Percentiles rank a stretch among this genome's conserved stretches.
Evolutionary conservation across 2,888 invertebrate genomes (phyloP).

Genomic region (Latrodectus elegans): DNA sequence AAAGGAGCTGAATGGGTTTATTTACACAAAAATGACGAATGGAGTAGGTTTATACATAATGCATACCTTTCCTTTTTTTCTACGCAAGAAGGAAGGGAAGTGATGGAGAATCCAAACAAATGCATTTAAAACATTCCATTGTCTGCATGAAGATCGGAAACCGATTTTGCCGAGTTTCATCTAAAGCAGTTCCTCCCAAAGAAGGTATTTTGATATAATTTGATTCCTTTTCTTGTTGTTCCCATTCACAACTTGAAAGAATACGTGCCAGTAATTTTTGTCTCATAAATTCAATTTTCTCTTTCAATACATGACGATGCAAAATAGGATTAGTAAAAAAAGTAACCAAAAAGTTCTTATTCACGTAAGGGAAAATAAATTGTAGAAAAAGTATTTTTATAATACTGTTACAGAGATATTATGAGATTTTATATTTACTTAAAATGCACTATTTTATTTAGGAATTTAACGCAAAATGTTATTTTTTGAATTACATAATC

Average conservation of each 20-base stretch:
- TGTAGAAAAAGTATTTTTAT: too few species aligned
- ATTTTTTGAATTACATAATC: too few species aligned
- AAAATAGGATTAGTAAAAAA: too few species aligned
- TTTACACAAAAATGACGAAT: constrained; percentile 54
- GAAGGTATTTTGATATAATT: constrained; percentile 5
- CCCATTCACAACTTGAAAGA: background rate
- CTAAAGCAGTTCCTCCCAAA: constrained; percentile 11
- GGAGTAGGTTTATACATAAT: constrained; percentile 43
- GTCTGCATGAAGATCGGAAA: constrained; percentile 38
- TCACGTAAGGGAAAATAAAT: too few species aligned
- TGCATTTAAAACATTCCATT: constrained; percentile 60
- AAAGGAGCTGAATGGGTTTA: constrained; percentile 21
- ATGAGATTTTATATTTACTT: too few species aligned
- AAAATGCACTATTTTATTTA: too few species aligned
- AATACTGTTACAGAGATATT: too few species aligned
- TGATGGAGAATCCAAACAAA: constrained; percentile 34
- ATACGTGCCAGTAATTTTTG: constrained; percentile 24
- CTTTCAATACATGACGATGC: too few species aligned
- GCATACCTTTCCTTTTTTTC: constrained; percentile 21
- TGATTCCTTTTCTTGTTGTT: background rate
- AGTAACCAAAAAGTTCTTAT: too few species aligned
- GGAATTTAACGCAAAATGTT: too few species aligned
- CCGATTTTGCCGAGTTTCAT: constrained; percentile 37
- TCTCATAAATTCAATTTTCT: constrained; percentile 11
- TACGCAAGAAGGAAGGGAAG: constrained; percentile 6